These are phyloP conservation scores for Xestia ashworthii DNA, from an alignment of 2,888 invertebrate genomes.

Conservation along the genomic window DNA sequence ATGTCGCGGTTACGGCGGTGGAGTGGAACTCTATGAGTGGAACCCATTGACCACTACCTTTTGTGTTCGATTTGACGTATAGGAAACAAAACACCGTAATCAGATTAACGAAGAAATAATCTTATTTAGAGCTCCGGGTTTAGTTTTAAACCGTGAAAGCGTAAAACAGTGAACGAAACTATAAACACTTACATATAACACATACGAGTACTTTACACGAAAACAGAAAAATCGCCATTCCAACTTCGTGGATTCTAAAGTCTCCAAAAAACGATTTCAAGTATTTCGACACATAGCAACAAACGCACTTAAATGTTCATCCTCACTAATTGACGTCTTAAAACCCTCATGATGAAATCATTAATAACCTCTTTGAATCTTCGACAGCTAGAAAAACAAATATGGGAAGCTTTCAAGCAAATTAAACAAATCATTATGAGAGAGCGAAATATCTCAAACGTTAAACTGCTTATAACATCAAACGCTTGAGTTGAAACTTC, in stretches of 20 bases:
- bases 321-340: slow-evolving; percentile 29
- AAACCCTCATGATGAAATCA: slow-evolving; percentile 8
- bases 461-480: slow-evolving; percentile 52
- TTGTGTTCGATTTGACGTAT: too few species aligned
- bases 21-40: too few species aligned
- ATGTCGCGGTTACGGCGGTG: too few species aligned
- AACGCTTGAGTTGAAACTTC: slow-evolving; percentile 49
- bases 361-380: slow-evolving; percentile 49
- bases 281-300: not conserved
- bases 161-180: not conserved
- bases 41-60: too few species aligned
- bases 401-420: slow-evolving; percentile 44
- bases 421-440: slow-evolving; percentile 57
- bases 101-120: too few species aligned
- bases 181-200: not conserved
- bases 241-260: not conserved
- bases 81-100: too few species aligned
- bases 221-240: not conserved
- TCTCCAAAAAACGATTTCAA: not conserved
- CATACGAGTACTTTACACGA: too few species aligned
- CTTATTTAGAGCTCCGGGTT: too few species aligned
- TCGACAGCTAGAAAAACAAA: slow-evolving; percentile 40
- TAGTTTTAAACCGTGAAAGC: too few species aligned
- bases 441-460: slow-evolving; percentile 43
- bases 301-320: slow-evolving; percentile 5